phyloP scores from a whole-genome alignment of 2,888 invertebrate genomes.

The Drosophila silvestris region DNA sequence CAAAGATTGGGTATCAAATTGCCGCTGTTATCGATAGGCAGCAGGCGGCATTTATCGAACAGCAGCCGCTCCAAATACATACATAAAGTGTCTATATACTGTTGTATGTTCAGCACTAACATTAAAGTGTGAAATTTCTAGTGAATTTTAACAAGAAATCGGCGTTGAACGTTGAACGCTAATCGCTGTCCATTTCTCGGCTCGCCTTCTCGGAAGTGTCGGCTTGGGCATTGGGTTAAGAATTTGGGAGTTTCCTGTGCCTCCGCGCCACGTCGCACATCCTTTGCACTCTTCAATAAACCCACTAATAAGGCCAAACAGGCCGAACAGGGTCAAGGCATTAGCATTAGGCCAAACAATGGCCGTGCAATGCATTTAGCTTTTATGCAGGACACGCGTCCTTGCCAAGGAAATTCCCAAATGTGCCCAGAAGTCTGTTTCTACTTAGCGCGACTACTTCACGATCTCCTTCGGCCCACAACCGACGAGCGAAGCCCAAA shows the following conservation, averaged over 20 bases:
- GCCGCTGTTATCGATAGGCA: constrained; percentile 55
- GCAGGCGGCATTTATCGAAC: constrained; percentile 35
- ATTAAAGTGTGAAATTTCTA: constrained; percentile 78
- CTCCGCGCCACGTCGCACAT: constrained; percentile 23
- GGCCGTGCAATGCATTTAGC: constrained; percentile 59
- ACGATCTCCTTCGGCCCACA: constrained; percentile 13
- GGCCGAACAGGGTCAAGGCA: constrained; percentile 57
- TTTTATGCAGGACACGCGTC: constrained; percentile 70
- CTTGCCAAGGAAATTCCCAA: constrained; percentile 64
- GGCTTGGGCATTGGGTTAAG: constrained; percentile 43
- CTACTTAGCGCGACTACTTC: constrained; percentile 60
- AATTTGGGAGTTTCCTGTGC: constrained; percentile 64
- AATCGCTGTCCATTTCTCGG: constrained; percentile 39
- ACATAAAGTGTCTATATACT: neutral
- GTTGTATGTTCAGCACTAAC: constrained; percentile 33
- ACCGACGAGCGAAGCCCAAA: constrained; percentile 33
- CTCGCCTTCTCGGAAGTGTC: constrained; percentile 64
- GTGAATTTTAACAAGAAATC: constrained; percentile 73
- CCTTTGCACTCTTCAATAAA: constrained; percentile 56
- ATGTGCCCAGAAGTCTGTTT: constrained; percentile 57
- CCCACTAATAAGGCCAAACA: constrained; percentile 75
- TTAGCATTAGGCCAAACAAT: constrained; percentile 76
- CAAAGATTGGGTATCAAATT: constrained; percentile 63
- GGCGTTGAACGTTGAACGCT: constrained; percentile 39
- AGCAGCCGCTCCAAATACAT: constrained; percentile 22